Base-by-base conservation (phyloP, 2,888 invertebrate genomes). In the Pristionchus maxplancki region DNA sequence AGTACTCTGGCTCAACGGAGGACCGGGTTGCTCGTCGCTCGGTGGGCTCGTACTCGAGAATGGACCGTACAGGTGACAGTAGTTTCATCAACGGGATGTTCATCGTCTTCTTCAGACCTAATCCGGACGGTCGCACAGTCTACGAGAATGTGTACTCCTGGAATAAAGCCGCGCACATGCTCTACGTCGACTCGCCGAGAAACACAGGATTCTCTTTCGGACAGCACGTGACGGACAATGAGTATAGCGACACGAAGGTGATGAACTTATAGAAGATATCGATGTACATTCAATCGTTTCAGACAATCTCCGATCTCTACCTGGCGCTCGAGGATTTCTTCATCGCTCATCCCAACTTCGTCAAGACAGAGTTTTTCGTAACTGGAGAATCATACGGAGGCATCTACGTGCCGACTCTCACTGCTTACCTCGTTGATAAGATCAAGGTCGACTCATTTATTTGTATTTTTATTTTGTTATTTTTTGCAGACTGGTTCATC, bases 131-230 rank as follows among this genome's bases (percentile, higher is more conserved):
- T 53, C 82, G 89, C 48, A 93, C 94, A 13, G 89, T 95, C 15
- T 93, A 90, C 84, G 92, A 93, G 88, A 95, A 95, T 89, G 90
- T 92, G 5, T 95, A 93, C 89, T 90, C 93, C 8, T 95, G 95
- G 95, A 95, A 95, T 88, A 94, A 93, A 89, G 92, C 95, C 31
- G 95, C 95, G 31, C 95, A 95, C 91, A 94, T 96, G 90, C 88
- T 96, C 71, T 95, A 95, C 90, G 90, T 96, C 89, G 96, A 96
- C 91, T 95, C 95, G 5, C 96, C 96, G 37, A 95, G 95, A 78
- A 95, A 95, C 64, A 96, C 96, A 82, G 96, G 96, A n/a, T 96
- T 95, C 92, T 96, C 96, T 0, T 96, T 95, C 90, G 37, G 93
- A 93, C 67, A 94, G 83, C 28, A 90, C 48, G 92, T 91, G 89